Base-by-base conservation (phyloP, 2,888 invertebrate species). In the Drosophila nr. medialis region DNA sequence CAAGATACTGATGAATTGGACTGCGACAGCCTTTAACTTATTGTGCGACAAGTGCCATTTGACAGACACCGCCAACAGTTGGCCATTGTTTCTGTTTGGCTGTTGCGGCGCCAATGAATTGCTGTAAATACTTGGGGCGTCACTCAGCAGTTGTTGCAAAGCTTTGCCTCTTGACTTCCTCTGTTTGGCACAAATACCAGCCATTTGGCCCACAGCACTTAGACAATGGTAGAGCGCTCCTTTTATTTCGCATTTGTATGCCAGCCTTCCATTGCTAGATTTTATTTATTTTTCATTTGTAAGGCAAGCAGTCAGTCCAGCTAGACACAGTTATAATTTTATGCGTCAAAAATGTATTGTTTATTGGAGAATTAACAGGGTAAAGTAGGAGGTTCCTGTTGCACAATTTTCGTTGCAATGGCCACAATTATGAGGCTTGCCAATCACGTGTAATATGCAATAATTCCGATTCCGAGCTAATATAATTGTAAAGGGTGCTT, bases 21-120 rank as follows among this genome's bases (percentile, higher is more conserved):
- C 8, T 29, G 50, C 7, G n/a, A 13, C 60, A 63, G 63, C 64
- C 64, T 64, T 75, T 59, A 75, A 55, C 24, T 48, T 42, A 48
- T 64, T 40, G 49, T 15, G 21, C 42, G 24, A 24, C 50, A 50
- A 70, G 61, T 59, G 50, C 59, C 34, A 56, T 62, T 59, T 49
- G 64, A 42, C 60, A 58, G 49, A 58, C 61, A 40, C 27, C 58
- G 36, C n/a, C 45, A 63, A 36, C 58, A 62, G 61, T 45, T 62
- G 36, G 40, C 54, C 59, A 76, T 58, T 69, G 69, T 63, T 49
- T 58, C 38, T 24, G 55, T 27, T 29, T 27, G 27, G n/a, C 38
- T 51, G 64, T 58, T 62, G 58, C 34, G 64, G 61, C 65, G 51
- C 24, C 49, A 69, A 64, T 75, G 73, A 73, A 69, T 66, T 64